Conservation (phyloP, 2,888 invertebrate species). For the Apantesis nais region DNA sequence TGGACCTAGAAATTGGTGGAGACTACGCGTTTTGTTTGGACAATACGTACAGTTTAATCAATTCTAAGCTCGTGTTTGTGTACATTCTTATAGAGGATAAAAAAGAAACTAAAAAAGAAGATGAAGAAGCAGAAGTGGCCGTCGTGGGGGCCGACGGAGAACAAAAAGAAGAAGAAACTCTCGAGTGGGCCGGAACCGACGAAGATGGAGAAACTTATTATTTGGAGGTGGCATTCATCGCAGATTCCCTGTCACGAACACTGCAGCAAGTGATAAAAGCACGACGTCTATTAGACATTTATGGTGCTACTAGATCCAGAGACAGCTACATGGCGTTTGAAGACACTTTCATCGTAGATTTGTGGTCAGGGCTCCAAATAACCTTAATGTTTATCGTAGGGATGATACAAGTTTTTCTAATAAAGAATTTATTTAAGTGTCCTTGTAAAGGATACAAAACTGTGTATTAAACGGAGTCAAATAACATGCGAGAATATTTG, state of each 20-base stretch:
- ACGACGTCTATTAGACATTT: constrained; percentile 87
- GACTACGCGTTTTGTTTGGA: constrained; percentile 95
- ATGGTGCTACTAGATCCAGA: constrained; percentile 91
- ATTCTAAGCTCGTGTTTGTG: constrained; percentile 92
- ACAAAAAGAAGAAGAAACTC: constrained; percentile 66
- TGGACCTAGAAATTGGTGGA: constrained; percentile 86
- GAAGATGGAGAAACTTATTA: constrained; percentile 63
- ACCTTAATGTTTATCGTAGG: constrained; percentile 90
- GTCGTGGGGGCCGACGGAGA: constrained; percentile 52
- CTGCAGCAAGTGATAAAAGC: constrained; percentile 87
- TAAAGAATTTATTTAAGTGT: constrained; percentile 84
- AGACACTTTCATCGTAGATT: constrained; percentile 92
- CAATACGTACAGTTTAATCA: constrained; percentile 92
- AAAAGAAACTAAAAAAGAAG: constrained; percentile 57
- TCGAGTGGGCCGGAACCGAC: constrained; percentile 69
- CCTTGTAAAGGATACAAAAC: constrained; percentile 28
- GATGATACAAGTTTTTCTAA: constrained; percentile 90
- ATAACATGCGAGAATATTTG: too few species aligned
- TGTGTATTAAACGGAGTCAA: constrained; percentile 18
- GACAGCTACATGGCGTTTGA: constrained; percentile 92
- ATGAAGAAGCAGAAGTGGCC: constrained; percentile 56
- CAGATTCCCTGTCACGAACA: constrained; percentile 88
- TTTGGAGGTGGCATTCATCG: constrained; percentile 82
- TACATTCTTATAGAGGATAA: constrained; percentile 89
- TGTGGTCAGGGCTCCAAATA: constrained; percentile 91